Base-by-base conservation (phyloP, 1,140 invertebrate genomes). In the Caenorhabditis brenneri region DNA sequence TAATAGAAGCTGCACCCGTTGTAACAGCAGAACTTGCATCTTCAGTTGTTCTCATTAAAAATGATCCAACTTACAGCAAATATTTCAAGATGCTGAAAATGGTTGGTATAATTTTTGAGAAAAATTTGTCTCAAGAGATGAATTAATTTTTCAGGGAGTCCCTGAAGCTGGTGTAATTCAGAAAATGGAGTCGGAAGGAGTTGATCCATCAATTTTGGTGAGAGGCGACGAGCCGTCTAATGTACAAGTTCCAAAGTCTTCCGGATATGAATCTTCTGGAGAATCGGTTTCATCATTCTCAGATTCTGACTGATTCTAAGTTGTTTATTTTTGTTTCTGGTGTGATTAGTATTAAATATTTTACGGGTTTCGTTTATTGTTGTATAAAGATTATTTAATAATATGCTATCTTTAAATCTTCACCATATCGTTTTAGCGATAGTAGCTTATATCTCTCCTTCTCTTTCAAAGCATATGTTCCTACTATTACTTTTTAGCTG, bases 81-180 rank as follows among this genome's bases (percentile, higher is more conserved):
- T 74, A 74, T 24, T 74, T 74, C 65, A 74, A 74, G 33, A 74
- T 74, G 65, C n/a, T 74, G 36, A 74, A 74, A 74, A 42, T 74
- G 65, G 65, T 74, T n/a, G n/a, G n/a, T n/a, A n/a, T n/a, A n/a
- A n/a, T n/a, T n/a, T n/a, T n/a, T n/a, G n/a, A n/a, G n/a, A n/a
- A n/a, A n/a, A n/a, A n/a, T n/a, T n/a, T n/a, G n/a, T n/a, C n/a
- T n/a, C n/a, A n/a, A n/a, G n/a, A n/a, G n/a, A n/a, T n/a, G n/a
- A 19, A 33, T n/a, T 36, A 19, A 33, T 33, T 74, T 65, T 74
- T 3, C n/a, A 74, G 65, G 65, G 65, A 19, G 65, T 74, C 9
- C 65, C 36, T 7, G 65, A 74, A 74, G 65, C 65, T 27, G 65
- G 36, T 24, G 65, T 74, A 22, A 74, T 74, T 10, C 65, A 74